Conservation (phyloP, 2,888 invertebrate genomes). For the Hedya salicella region DNA sequence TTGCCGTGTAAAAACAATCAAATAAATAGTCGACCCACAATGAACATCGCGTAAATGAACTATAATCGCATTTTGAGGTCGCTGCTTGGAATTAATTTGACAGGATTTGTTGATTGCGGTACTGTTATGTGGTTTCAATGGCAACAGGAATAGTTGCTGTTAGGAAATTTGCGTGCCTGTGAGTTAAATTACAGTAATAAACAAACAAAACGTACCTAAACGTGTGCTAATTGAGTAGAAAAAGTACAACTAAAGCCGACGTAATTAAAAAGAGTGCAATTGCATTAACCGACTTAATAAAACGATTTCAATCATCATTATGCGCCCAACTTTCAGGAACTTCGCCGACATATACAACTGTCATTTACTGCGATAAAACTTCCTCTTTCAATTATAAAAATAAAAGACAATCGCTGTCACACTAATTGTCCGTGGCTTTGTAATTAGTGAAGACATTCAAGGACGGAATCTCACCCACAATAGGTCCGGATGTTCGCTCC, state of each 20-base stretch:
- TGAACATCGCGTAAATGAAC: slow-evolving; percentile 27
- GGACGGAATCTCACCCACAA: slow-evolving; percentile 63
- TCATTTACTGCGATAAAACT: slow-evolving; percentile 31
- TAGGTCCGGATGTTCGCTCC: slow-evolving; percentile 71
- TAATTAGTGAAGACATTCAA: slow-evolving; percentile 67
- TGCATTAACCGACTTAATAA: not conserved
- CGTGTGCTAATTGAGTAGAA: no score
- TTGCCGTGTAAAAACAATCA: not conserved
- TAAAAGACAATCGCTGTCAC: slow-evolving; percentile 49
- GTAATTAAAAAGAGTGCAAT: not conserved
- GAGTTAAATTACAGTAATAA: not conserved
- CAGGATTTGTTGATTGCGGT: slow-evolving; percentile 33
- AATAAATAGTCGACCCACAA: slow-evolving; percentile 6
- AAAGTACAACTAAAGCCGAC: no score
- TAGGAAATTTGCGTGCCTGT: not conserved
- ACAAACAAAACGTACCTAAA: not conserved
- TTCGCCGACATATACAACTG: slow-evolving; percentile 26
- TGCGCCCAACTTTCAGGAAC: slow-evolving; percentile 12
- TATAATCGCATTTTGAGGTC: slow-evolving; percentile 33
- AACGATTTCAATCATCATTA: not conserved
- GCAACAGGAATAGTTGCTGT: slow-evolving; percentile 18
- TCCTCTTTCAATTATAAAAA: slow-evolving; percentile 44
- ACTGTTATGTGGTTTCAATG: slow-evolving; percentile 24
- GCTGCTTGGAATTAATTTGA: slow-evolving; percentile 34
- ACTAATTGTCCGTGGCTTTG: slow-evolving; percentile 65